A percentile compares a stretch with the other conserved stretches of the same genome.
These are phyloP conservation scores for Plutomurus gul DNA, from an alignment of 1,140 invertebrate species.

Conservation along the genomic window DNA sequence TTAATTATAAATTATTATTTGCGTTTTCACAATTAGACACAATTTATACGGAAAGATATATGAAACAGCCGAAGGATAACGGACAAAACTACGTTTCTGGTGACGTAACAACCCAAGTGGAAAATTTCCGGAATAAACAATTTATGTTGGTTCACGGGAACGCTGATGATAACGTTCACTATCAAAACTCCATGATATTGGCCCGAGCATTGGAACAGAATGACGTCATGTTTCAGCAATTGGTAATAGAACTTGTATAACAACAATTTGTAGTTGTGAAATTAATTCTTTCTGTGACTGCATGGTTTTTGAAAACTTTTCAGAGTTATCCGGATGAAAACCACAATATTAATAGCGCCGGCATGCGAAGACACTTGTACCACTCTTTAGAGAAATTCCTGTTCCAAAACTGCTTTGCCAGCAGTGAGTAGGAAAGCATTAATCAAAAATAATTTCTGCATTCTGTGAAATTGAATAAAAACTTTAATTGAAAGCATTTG, in stretches of 20 bases:
- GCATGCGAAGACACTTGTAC: constrained; percentile 79
- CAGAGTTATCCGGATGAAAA: constrained; percentile 93
- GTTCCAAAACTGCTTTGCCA: constrained; percentile 72
- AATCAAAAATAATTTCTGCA: too few species aligned
- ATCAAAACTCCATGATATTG: constrained; percentile 87
- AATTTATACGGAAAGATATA: constrained; percentile 92
- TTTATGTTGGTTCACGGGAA: constrained; percentile 89
- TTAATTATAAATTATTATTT: too few species aligned
- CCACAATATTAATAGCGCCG: constrained; percentile 68
- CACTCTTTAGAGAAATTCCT: constrained; percentile 86
- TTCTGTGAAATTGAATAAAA: too few species aligned
- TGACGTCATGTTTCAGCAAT: constrained; percentile 82
- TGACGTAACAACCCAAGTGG: constrained; percentile 70
- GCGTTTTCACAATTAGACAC: too few species aligned
- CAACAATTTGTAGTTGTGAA: not conserved
- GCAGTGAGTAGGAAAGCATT: too few species aligned
- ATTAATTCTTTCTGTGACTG: too few species aligned
- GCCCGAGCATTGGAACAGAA: constrained; percentile 77
- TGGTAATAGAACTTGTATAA: constrained; percentile 64
- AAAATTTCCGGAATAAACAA: constrained; percentile 71
- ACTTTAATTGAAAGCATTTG: too few species aligned
- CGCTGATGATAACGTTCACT: constrained; percentile 91
- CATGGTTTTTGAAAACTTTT: too few species aligned
- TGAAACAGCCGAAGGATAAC: constrained; percentile 86
- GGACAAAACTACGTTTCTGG: constrained; percentile 73